Evolutionary conservation across 1,140 invertebrate genomes (phyloP).

Genomic region (Hylaeus anthracinus): DNA sequence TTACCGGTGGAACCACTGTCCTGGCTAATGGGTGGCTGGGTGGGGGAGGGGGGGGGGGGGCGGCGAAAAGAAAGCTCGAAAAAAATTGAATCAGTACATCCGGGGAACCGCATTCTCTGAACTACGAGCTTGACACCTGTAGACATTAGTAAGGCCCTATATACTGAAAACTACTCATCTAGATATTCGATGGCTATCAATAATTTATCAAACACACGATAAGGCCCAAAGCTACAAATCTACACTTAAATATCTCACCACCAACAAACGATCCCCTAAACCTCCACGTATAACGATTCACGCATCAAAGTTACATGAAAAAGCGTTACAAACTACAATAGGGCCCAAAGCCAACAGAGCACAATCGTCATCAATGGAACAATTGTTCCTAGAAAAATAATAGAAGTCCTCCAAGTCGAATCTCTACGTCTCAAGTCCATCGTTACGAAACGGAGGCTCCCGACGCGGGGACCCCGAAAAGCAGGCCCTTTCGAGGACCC

Average conservation of each 20-base stretch:
- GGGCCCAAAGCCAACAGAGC: too few relatives aligned
- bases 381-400: neutral
- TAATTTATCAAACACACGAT: too few relatives aligned
- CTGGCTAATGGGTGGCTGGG: neutral
- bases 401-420: neutral
- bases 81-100: too few relatives aligned
- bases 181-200: too few relatives aligned
- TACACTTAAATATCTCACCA: too few relatives aligned
- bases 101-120: neutral
- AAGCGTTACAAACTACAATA: too few relatives aligned
- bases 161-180: too few relatives aligned
- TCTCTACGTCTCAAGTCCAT: neutral
- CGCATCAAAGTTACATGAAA: too few relatives aligned
- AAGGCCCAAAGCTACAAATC: too few relatives aligned
- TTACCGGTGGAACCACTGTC: conserved; percentile 1
- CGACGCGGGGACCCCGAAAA: conserved; percentile 37
- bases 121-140: too few relatives aligned
- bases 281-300: neutral
- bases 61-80: neutral
- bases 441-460: conserved; percentile 18
- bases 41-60: neutral
- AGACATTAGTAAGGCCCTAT: too few relatives aligned
- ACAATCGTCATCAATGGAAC: too few relatives aligned
- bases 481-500: conserved; percentile 55
- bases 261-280: neutral